A percentile compares a stretch with the other conserved stretches of the same genome.
Conservation (phyloP, 2,113 vertebrate species). For the Theristicus caerulescens region DNA sequence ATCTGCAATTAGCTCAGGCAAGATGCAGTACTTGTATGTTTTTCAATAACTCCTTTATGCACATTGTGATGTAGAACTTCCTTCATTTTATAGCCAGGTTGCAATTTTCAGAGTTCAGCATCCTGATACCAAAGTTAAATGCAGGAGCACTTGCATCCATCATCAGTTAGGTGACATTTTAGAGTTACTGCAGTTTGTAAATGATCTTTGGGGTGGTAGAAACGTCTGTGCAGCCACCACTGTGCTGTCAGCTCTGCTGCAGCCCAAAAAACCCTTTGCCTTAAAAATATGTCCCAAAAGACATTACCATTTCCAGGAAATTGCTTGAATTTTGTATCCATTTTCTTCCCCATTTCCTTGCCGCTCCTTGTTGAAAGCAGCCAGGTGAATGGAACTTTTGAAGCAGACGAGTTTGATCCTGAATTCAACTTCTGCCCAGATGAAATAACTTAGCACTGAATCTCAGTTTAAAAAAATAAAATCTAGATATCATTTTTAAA, state of each 20-base stretch:
- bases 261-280: background rate
- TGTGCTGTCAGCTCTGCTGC: background rate
- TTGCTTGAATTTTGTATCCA: background rate
- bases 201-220: constrained; percentile 1
- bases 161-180: constrained; percentile 12
- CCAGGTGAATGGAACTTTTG: background rate
- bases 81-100: background rate
- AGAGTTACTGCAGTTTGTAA: background rate
- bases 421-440: background rate
- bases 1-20: background rate
- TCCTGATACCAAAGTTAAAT: background rate
- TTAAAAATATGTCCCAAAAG: background rate
- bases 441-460: background rate
- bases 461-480: background rate
- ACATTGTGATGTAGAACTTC: background rate
- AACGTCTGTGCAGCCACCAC: background rate
- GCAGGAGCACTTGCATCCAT: background rate
- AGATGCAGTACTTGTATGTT: background rate
- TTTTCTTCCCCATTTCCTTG: background rate
- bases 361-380: background rate
- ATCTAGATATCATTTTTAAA: background rate
- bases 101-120: background rate
- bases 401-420: background rate
- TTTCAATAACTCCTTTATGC: background rate
- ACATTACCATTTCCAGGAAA: background rate